Conservation (phyloP, 1,140 invertebrate species). For the Asobara japonica region DNA sequence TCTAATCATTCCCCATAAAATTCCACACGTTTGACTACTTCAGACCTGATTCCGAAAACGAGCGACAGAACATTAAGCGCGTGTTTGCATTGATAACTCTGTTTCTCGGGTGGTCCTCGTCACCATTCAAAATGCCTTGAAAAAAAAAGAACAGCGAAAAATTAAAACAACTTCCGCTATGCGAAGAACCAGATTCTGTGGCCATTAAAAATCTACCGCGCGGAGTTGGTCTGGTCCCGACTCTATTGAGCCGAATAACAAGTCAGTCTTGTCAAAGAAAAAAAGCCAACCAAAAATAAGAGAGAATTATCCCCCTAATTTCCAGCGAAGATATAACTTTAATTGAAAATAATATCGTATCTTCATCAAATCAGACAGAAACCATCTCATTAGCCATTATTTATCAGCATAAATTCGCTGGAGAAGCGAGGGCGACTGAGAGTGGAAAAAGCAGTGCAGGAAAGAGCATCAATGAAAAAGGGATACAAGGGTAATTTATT, state of each 20-base stretch:
- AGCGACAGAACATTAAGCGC: constrained; percentile 18
- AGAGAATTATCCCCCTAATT: background rate
- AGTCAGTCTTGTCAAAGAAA: background rate
- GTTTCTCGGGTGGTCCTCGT: constrained; percentile 28
- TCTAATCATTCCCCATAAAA: constrained; percentile 20
- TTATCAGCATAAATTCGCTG: background rate
- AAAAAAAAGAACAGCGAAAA: background rate
- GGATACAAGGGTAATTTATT: background rate
- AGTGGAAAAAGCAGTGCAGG: background rate
- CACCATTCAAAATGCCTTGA: background rate
- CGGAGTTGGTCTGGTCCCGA: background rate
- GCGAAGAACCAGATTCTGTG: constrained; percentile 7
- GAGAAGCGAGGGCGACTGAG: background rate
- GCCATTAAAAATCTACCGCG: background rate
- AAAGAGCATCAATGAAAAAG: background rate
- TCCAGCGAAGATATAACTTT: background rate
- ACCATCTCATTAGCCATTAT: background rate
- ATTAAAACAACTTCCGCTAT: constrained; percentile 18
- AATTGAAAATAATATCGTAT: background rate
- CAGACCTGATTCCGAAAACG: background rate
- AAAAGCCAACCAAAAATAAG: background rate
- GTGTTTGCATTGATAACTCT: constrained; percentile 32
- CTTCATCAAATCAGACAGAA: background rate
- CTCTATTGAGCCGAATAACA: constrained; percentile 14
- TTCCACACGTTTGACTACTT: constrained; percentile 9